A percentile compares a stretch with the other conserved stretches of the same genome.
Evolutionary conservation across 1,140 invertebrate genomes (phyloP).

Genomic region (Schmidtea mediterranea): DNA sequence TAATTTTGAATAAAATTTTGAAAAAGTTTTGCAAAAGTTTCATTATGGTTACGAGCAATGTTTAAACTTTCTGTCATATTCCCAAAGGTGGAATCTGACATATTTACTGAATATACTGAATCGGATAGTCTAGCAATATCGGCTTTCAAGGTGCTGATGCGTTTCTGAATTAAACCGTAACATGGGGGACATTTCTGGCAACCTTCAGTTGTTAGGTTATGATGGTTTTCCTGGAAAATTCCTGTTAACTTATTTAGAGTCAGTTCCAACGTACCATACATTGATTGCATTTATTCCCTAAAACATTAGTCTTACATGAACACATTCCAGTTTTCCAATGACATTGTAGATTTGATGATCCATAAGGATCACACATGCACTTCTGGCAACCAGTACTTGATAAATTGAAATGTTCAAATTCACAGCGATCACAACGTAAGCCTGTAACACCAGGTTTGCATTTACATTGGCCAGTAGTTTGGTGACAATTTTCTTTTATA

Average conservation of each 20-base stretch:
- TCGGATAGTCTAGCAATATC: too few relatives aligned
- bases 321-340: background rate
- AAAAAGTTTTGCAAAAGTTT: too few relatives aligned
- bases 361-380: constrained; percentile 24
- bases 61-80: too few relatives aligned
- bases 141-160: too few relatives aligned
- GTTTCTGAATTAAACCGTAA: too few relatives aligned
- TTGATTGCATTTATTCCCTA: background rate
- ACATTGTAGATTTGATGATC: background rate
- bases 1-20: too few relatives aligned
- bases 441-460: constrained; percentile 5
- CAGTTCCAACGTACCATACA: background rate
- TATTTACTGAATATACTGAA: too few relatives aligned
- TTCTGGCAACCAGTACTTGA: background rate
- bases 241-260: too few relatives aligned
- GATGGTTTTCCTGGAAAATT: constrained; percentile 11
- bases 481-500: background rate
- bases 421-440: constrained; percentile 14
- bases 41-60: too few relatives aligned
- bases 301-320: background rate
- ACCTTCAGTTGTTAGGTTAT: too few relatives aligned
- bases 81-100: too few relatives aligned
- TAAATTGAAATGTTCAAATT: constrained; percentile 25
- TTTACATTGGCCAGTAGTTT: background rate
- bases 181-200: too few relatives aligned